phyloP scores from a whole-genome alignment of 2,888 invertebrate genomes.

The Apeira syringaria region DNA sequence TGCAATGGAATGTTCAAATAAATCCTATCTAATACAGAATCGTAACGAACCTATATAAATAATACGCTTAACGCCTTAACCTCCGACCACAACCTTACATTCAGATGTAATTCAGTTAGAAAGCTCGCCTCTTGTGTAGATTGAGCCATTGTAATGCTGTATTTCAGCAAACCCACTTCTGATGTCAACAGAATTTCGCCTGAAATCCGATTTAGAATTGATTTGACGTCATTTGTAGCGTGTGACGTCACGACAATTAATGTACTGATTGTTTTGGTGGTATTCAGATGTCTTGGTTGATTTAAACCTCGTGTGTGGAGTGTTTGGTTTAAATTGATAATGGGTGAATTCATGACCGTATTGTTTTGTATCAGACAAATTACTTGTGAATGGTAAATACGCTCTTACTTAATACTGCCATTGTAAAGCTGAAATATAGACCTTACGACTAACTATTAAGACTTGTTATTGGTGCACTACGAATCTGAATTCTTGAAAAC shows the following conservation, averaged over 20 bases:
- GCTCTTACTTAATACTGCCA: too few species aligned
- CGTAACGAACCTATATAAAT: too few species aligned
- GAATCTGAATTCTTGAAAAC: too few species aligned
- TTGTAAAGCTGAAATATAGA: too few species aligned
- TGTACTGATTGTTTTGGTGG: conserved; percentile 20
- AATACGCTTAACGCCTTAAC: not conserved
- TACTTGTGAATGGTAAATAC: too few species aligned
- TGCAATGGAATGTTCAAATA: too few species aligned
- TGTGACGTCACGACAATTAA: conserved; percentile 26
- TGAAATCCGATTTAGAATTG: conserved; percentile 45
- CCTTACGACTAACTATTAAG: too few species aligned
- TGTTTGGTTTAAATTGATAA: conserved; percentile 7
- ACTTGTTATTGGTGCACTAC: too few species aligned
- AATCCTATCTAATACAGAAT: too few species aligned
- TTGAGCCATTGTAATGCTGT: conserved; percentile 70
- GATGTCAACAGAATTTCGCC: conserved; percentile 20
- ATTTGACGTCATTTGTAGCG: conserved; percentile 48
- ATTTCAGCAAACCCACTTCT: conserved; percentile 28
- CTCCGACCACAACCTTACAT: conserved; percentile 24
- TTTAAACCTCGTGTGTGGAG: conserved; percentile 21
- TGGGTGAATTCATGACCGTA: too few species aligned
- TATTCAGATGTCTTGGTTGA: conserved; percentile 24
- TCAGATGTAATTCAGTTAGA: conserved; percentile 69
- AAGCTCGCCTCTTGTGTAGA: conserved; percentile 60
- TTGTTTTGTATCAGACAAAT: too few species aligned